Evolutionary conservation across 1,140 invertebrate genomes (phyloP).

Genomic region (Drosophila neocordata): DNA sequence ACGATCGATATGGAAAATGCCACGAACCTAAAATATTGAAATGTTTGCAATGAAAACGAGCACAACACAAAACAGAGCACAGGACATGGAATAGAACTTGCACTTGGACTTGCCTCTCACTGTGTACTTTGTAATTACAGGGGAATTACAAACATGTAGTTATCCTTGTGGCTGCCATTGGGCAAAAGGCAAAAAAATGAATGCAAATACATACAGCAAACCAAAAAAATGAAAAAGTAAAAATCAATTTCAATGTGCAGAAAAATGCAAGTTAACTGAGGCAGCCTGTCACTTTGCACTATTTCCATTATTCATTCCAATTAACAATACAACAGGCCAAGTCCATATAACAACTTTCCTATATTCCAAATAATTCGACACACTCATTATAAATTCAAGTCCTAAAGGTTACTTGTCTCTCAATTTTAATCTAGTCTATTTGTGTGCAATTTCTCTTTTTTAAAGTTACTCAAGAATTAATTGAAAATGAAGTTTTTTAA

Average conservation of each 20-base stretch:
- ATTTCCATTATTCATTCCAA: constrained; percentile 63
- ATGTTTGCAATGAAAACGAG: constrained; percentile 38
- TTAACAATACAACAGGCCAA: constrained; percentile 63
- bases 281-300: constrained; percentile 18
- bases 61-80: constrained; percentile 8
- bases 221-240: no score
- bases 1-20: constrained; percentile 75
- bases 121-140: constrained; percentile 68
- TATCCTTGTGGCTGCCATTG: constrained; percentile 49
- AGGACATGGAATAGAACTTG: neutral
- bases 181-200: neutral
- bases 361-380: no score
- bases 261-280: constrained; percentile 26
- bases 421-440: no score
- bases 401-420: no score
- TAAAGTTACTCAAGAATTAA: no score
- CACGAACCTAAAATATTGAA: constrained; percentile 69
- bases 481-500: no score
- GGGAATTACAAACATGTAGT: constrained; percentile 51
- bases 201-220: neutral
- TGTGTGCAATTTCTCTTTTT: no score
- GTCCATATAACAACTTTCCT: no score
- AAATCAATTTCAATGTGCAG: constrained; percentile 67
- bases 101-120: constrained; percentile 8
- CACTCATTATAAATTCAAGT: no score